A percentile compares a stretch with the other conserved stretches of the same genome.
These are phyloP conservation scores for Aurelia aurita complex sp. Pacific DNA, from an alignment of 30 jellyfish, hydroid and myxozoan species.

Conservation along the genomic window DNA sequence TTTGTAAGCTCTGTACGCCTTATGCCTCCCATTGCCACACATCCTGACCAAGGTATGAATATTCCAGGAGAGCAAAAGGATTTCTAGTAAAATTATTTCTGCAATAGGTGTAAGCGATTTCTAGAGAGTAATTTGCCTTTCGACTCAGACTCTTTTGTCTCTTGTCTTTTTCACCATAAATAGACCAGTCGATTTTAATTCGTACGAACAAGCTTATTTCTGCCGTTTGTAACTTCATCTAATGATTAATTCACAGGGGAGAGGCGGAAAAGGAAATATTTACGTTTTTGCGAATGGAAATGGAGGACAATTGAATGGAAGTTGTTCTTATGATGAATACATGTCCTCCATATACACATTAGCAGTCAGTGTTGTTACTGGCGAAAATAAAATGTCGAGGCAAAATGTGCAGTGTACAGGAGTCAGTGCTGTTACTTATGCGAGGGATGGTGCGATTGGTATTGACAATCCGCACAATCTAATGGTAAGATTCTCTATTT, in stretches of 20 bases:
- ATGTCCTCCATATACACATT: constrained; percentile 32
- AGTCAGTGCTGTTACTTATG: constrained; percentile 28
- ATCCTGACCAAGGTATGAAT: too few relatives aligned
- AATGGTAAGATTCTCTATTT: constrained; percentile 35
- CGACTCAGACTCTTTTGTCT: too few relatives aligned
- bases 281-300: constrained; percentile 41
- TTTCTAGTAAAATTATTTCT: too few relatives aligned
- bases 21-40: too few relatives aligned
- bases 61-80: too few relatives aligned
- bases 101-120: too few relatives aligned
- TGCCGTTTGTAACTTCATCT: too few relatives aligned
- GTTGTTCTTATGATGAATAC: constrained; percentile 39
- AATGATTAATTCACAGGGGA: too few relatives aligned
- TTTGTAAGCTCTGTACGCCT: too few relatives aligned
- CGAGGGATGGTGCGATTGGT: constrained; percentile 40
- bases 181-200: too few relatives aligned
- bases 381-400: not conserved
- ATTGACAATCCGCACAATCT: not conserved
- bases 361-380: constrained; percentile 23
- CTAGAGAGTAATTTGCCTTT: too few relatives aligned
- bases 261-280: constrained; percentile 48
- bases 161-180: too few relatives aligned
- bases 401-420: constrained; percentile 19
- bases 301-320: constrained; percentile 23
- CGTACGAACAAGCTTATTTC: not conserved